Percentiles rank a stretch among this genome's conserved stretches.
These are phyloP conservation scores for Muscina levida DNA, from an alignment of 2,888 invertebrate species.

Conservation along the genomic window DNA sequence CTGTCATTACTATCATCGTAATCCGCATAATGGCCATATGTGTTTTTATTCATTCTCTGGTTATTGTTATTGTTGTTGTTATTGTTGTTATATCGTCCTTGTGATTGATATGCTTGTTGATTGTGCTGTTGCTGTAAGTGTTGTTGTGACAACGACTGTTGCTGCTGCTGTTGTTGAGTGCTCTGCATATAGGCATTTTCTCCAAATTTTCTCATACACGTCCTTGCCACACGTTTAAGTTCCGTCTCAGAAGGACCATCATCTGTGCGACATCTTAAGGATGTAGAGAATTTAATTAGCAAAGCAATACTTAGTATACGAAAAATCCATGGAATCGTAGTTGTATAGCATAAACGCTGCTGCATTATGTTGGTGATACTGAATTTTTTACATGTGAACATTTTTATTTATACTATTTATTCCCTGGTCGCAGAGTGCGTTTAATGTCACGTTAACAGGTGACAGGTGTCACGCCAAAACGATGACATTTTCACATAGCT, in stretches of 20 bases:
- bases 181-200: conserved; percentile 63
- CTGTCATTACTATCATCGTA: conserved; percentile 51
- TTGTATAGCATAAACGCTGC: background rate
- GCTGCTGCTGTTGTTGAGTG: conserved; percentile 38
- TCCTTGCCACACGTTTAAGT: conserved; percentile 82
- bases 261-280: conserved; percentile 82
- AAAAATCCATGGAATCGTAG: background rate
- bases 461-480: conserved; percentile 17
- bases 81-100: conserved; percentile 39
- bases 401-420: background rate
- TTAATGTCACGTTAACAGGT: background rate
- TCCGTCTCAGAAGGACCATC: conserved; percentile 83
- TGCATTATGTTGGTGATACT: background rate
- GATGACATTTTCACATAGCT: background rate
- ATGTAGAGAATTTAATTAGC: background rate
- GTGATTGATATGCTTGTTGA: too few relatives aligned
- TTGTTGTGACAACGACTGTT: conserved; percentile 44
- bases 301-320: conserved; percentile 5
- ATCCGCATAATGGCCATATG: conserved; percentile 41
- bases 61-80: conserved; percentile 40
- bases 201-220: conserved; percentile 81
- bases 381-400: background rate
- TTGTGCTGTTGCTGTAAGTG: conserved; percentile 44
- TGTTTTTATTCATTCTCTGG: conserved; percentile 52
- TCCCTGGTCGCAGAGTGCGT: background rate